A percentile compares a stretch with the other conserved stretches of the same genome.
phyloP scores from a whole-genome alignment of 2,888 invertebrate genomes.

The Malacosoma neustria region DNA sequence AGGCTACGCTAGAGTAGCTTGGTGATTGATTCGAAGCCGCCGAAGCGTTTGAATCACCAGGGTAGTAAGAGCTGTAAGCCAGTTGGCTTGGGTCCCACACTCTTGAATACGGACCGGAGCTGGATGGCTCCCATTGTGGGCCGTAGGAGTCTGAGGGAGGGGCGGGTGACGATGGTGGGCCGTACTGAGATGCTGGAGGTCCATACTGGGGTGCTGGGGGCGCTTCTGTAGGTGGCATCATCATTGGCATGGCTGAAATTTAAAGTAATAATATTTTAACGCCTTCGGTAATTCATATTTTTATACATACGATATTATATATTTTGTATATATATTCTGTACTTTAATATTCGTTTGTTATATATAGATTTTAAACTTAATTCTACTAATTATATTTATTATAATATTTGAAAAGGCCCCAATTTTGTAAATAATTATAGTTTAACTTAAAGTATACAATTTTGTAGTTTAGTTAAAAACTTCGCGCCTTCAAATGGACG shows the following conservation, averaged over 20 bases:
- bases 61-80: conserved; percentile 83
- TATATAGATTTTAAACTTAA: too few relatives aligned
- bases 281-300: too few relatives aligned
- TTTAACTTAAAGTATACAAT: too few relatives aligned
- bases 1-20: conserved; percentile 63
- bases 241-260: conserved; percentile 81
- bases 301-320: too few relatives aligned
- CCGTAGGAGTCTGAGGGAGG: conserved; percentile 83
- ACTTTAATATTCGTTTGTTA: too few relatives aligned
- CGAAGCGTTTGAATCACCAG: conserved; percentile 75
- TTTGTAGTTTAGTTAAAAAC: too few relatives aligned
- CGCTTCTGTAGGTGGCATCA: conserved; percentile 76
- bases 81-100: conserved; percentile 83
- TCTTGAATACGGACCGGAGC: conserved; percentile 85
- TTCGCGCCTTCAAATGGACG: too few relatives aligned
- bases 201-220: conserved; percentile 80
- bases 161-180: conserved; percentile 68
- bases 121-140: conserved; percentile 81
- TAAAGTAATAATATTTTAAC: too few relatives aligned
- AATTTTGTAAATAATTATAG: too few relatives aligned
- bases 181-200: conserved; percentile 77
- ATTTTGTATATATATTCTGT: too few relatives aligned
- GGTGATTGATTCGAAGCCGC: conserved; percentile 73
- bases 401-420: too few relatives aligned
- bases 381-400: too few relatives aligned